Conservation (phyloP, 2,113 vertebrate species). For the Macaca mulatta region DNA sequence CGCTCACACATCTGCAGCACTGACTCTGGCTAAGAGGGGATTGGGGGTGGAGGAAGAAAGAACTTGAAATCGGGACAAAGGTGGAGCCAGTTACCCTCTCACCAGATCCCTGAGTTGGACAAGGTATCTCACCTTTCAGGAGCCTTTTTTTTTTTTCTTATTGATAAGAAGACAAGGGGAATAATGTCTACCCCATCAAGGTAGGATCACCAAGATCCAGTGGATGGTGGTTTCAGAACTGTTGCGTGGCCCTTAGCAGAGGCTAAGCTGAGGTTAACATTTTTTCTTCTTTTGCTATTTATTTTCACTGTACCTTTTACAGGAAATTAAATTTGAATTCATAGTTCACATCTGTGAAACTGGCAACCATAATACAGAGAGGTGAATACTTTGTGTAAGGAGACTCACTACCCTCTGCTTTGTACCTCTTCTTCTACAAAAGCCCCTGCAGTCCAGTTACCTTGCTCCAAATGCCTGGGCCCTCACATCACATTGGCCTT, state of each 20-base stretch:
- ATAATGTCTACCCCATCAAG: neutral
- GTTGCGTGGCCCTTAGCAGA: neutral
- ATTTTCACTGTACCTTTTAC: neutral
- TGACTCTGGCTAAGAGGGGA: no score
- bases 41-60: neutral
- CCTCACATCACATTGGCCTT: accelerated
- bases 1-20: neutral
- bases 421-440: neutral
- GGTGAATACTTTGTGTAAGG: neutral
- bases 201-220: neutral
- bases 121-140: neutral
- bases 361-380: neutral
- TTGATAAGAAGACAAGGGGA: neutral
- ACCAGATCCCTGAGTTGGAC: neutral
- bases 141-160: neutral
- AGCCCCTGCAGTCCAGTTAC: neutral
- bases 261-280: no score
- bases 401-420: neutral
- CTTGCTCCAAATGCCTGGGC: neutral
- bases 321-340: neutral
- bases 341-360: neutral
- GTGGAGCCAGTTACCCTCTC: neutral
- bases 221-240: neutral
- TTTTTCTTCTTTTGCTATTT: neutral
- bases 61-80: neutral